Conservation (phyloP, 1,140 invertebrate genomes). For the Temnothorax curvispinosus region DNA sequence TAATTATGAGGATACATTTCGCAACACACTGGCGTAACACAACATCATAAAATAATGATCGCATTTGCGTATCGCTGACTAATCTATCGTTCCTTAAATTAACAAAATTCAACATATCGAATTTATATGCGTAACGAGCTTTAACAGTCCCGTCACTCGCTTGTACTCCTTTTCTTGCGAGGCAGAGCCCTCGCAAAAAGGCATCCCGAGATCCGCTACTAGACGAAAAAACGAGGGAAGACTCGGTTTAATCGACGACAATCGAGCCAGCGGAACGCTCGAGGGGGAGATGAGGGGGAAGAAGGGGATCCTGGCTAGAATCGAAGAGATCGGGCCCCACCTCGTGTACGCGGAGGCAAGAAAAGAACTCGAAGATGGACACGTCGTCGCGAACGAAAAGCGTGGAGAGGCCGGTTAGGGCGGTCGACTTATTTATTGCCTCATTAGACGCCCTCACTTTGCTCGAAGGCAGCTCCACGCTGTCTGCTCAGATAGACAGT, state of each 20-base stretch:
- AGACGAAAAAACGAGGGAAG: conserved; percentile 44
- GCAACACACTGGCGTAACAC: neutral
- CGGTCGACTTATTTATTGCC: conserved; percentile 86
- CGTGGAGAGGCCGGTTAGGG: conserved; percentile 85
- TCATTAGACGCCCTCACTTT: conserved; percentile 86
- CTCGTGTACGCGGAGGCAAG: conserved; percentile 67
- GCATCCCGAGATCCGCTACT: conserved; percentile 13
- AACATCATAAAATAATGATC: neutral
- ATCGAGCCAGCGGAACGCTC: conserved; percentile 26
- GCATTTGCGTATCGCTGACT: neutral
- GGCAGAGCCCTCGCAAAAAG: conserved; percentile 28
- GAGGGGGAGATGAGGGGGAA: neutral
- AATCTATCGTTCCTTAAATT: neutral
- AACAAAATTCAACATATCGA: conserved; percentile 11
- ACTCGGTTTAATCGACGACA: conserved; percentile 54
- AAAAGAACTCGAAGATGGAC: conserved; percentile 73
- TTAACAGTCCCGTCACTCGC: conserved; percentile 41
- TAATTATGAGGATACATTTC: neutral
- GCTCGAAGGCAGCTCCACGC: conserved; percentile 85
- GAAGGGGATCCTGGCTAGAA: neutral
- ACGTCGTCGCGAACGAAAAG: conserved; percentile 83
- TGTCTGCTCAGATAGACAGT: conserved; percentile 86
- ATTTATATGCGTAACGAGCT: conserved; percentile 39
- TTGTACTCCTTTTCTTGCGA: conserved; percentile 23
- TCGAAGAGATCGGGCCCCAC: conserved; percentile 48